Percentiles rank a stretch among this genome's conserved stretches.
phyloP scores from a whole-genome alignment of 2,888 invertebrate genomes.

The Caenorhabditis zanzibari region DNA sequence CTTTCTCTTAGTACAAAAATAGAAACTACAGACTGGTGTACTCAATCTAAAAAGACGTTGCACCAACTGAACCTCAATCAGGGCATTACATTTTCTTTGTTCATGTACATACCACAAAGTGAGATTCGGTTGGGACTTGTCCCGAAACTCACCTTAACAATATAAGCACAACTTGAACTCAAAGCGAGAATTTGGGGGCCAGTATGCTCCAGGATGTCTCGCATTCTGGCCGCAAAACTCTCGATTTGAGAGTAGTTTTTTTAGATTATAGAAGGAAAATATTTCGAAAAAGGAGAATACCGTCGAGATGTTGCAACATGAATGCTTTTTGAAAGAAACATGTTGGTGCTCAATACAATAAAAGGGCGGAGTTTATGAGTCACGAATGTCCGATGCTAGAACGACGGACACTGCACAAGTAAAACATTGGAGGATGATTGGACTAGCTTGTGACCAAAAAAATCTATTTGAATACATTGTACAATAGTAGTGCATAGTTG shows the following conservation, averaged over 20 bases:
- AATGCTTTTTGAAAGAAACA: slow-evolving; percentile 7
- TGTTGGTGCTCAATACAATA: slow-evolving; percentile 22
- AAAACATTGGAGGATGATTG: slow-evolving; percentile 39
- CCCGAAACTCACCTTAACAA: slow-evolving; percentile 14
- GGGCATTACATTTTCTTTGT: slow-evolving; percentile 40
- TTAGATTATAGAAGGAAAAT: not conserved
- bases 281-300: not conserved
- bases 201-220: slow-evolving; percentile 42
- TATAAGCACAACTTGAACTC: not conserved
- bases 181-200: slow-evolving; percentile 64
- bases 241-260: slow-evolving; percentile 27
- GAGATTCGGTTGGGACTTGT: slow-evolving; percentile 39
- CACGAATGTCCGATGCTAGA: slow-evolving; percentile 20
- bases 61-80: slow-evolving; percentile 36
- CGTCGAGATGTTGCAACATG: not conserved
- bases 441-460: slow-evolving; percentile 25
- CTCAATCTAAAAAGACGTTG: not conserved
- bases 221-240: slow-evolving; percentile 60
- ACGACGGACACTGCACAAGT: not conserved
- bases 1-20: not conserved
- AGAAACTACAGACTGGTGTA: not conserved
- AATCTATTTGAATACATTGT: slow-evolving; percentile 21
- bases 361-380: slow-evolving; percentile 36
- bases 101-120: slow-evolving; percentile 21
- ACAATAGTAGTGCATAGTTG: slow-evolving; percentile 26